These are phyloP conservation scores for Pachyrhynchus sulphureomaculatus DNA, from an alignment of 1,140 invertebrate genomes.

Conservation along the genomic window DNA sequence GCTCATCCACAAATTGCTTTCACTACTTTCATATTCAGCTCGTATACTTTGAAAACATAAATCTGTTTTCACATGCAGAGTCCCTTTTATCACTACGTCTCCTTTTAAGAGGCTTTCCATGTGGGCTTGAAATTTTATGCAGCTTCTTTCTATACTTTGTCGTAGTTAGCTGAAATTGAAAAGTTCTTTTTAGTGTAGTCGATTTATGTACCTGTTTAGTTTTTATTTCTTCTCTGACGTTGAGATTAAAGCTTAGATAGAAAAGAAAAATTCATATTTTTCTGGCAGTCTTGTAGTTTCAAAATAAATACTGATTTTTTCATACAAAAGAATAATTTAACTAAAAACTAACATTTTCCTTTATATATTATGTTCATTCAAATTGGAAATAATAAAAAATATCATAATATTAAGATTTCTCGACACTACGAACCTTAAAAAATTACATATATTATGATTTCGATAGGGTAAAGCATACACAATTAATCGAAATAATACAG, in stretches of 20 bases:
- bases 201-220: not conserved
- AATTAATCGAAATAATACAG: too few species aligned
- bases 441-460: too few species aligned
- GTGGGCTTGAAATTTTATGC: slow-evolving; percentile 28
- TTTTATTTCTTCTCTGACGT: not conserved
- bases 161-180: slow-evolving; percentile 23
- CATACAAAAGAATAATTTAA: too few species aligned
- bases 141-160: slow-evolving; percentile 27
- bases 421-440: too few species aligned
- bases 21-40: slow-evolving; percentile 25
- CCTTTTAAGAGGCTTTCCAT: slow-evolving; percentile 31
- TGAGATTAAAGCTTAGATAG: not conserved
- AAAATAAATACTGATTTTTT: too few species aligned
- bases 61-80: slow-evolving; percentile 31
- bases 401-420: too few species aligned
- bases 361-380: too few species aligned
- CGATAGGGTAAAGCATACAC: too few species aligned
- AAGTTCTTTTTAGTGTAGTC: slow-evolving; percentile 13
- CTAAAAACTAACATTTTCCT: too few species aligned
- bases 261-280: not conserved
- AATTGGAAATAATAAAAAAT: too few species aligned
- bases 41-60: slow-evolving; percentile 29
- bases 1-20: slow-evolving; percentile 26
- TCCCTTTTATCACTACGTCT: slow-evolving; percentile 29
- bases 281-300: too few species aligned